These are phyloP conservation scores for Adineta ricciae DNA, from an alignment of 2,888 invertebrate genomes.

Conservation along the genomic window DNA sequence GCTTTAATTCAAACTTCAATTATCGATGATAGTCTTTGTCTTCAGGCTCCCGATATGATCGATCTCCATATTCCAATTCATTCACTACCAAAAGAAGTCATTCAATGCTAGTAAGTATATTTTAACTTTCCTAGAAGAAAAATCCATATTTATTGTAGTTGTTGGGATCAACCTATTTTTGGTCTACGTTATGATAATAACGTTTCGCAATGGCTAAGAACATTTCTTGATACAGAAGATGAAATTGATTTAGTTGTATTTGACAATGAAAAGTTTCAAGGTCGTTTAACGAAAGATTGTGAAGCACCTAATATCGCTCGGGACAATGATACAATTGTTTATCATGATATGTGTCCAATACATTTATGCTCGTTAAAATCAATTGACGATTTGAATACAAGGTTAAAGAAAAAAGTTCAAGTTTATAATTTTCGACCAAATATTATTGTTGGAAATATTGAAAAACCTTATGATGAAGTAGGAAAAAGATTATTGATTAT, in stretches of 20 bases:
- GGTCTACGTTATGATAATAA: slow-evolving; percentile 25
- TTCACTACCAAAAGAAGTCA: not conserved
- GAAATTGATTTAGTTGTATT: slow-evolving; percentile 22
- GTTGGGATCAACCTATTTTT: slow-evolving; percentile 21
- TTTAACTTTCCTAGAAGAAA: not conserved
- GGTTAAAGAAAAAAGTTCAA: slow-evolving; percentile 53
- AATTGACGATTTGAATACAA: slow-evolving; percentile 59
- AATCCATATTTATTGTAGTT: not conserved
- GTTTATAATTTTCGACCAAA: slow-evolving; percentile 61
- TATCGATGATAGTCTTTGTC: not conserved
- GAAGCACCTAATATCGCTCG: not conserved
- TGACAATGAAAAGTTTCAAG: slow-evolving; percentile 11
- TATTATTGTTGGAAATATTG: slow-evolving; percentile 52
- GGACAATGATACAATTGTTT: slow-evolving; percentile 37
- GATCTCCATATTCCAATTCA: slow-evolving; percentile 4
- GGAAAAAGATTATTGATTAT: not conserved
- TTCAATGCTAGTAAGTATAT: not conserved
- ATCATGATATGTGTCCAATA: slow-evolving; percentile 61
- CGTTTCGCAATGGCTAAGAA: slow-evolving; percentile 22
- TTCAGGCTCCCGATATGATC: slow-evolving; percentile 10
- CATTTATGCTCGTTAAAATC: slow-evolving; percentile 62
- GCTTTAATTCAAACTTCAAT: slow-evolving; percentile 17
- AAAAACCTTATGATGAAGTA: not conserved
- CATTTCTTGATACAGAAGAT: slow-evolving; percentile 17
- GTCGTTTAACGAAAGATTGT: not conserved